Base-by-base conservation (phyloP, 2,888 invertebrate genomes). In the Eledone cirrhosa region DNA sequence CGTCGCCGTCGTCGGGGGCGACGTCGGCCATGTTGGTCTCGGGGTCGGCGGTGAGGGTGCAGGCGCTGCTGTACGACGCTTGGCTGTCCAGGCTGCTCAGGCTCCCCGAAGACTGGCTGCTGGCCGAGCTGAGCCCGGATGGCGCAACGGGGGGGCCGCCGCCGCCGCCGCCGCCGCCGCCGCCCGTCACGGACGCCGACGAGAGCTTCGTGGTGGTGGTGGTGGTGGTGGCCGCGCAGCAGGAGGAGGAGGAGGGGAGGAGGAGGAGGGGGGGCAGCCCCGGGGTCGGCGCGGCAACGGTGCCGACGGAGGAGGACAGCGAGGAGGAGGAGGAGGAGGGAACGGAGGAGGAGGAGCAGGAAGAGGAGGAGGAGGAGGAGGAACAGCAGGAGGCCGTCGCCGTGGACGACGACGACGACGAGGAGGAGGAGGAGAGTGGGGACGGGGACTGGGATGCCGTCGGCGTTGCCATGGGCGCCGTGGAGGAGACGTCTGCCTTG, bases 21-120 rank as follows among this genome's bases (percentile, higher is more conserved):
- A n/a, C 33, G 31, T 63, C 63, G 4, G 48, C 48, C 27, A 77
- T 31, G 31, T 63, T 77, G 29, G 48, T 53, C 24, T 83, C 85
- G 41, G 83, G 84, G 27, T 85, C 86, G 4, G 86, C 87, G 19
- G 87, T 87, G 48, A 88, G 85, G 2, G 88, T 88, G 80, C 87
- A 86, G 0, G 88, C 85, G 81, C 87, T 87, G 77, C 86, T 87
- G 77, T 86, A 85, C 77, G 88, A 87, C 41, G 87, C 87, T 78
- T 87, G 86, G 83, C 87, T 87, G 79, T 88, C 88, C 19, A 88
- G 83, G 80, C 87, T 87, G 80, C 84, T 87, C 78, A 86, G 83
- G 69, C 87, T 87, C 48, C 87, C 87, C 80, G 86, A 86, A 65
- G 88, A 88, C 80, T 88, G 88, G 83, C 88, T 88, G 76, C 84